Evolutionary conservation across 2,113 vertebrate genomes (phyloP), one percentile per base, ranked within the genome.

Genomic region (Tenrec ecaudatus): DNA sequence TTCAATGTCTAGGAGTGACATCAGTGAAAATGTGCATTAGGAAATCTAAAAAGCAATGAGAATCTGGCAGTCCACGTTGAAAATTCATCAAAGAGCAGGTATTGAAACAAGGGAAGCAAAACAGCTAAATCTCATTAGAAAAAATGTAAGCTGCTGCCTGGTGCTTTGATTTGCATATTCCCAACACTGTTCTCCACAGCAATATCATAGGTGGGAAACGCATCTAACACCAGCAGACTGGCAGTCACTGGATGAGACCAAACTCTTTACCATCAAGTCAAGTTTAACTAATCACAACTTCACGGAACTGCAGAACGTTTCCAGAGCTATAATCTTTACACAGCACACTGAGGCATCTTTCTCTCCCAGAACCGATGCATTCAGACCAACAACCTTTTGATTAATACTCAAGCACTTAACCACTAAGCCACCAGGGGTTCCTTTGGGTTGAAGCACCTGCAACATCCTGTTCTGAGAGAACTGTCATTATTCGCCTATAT

Each of bases 111-210:
- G 69, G 15, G 23, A 76, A 77, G 43, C 23, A 40, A 58, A 71
- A 31, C 31, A 22, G 12, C 66, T 68, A 87, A n/a, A 77, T 84
- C 27, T 95, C 68, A 60, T 68, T 87, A 85, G 66, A 14, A 87
- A 92, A 6, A 90, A n/a, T n/a, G 10, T 1, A 38, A 57, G 33
- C 14, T 66, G 33, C 14, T 66, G 85, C 20, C 31, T 19, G 15
- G 38, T 83, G 22, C 57, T 86, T 83, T 64, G 31, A 82, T 11
- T 84, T 89, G 58, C 7, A 62, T 86, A 31, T 82, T 83, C 38
- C 36, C 40, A 86, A n/a, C 15, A 6, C 53, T 5, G 6, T 64
- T 27, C 6, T 57, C 19, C 62, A 7, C 1, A 89, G 20, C 66
- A 82, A 43, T 73, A 27, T 40, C 64, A 36, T 60, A 83, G 31